Evolutionary conservation across 1,140 invertebrate genomes (phyloP).

Genomic region (Chrysoperla carnea): DNA sequence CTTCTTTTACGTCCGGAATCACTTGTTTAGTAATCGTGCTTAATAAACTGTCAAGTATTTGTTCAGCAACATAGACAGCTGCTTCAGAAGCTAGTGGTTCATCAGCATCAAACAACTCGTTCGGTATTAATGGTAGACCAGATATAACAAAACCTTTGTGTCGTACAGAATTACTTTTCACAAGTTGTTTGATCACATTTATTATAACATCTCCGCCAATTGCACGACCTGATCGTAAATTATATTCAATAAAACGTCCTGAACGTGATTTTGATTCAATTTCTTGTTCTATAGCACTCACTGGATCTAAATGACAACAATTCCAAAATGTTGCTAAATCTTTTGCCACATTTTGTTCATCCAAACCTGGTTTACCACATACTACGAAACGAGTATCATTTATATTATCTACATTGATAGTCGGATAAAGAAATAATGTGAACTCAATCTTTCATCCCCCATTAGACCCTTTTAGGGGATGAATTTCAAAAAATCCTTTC

Average conservation of each 20-base stretch:
- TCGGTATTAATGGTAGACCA: slow-evolving; percentile 33
- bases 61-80: background rate
- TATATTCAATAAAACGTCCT: slow-evolving; percentile 30
- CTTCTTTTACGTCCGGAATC: slow-evolving; percentile 11
- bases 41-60: background rate
- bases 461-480: no score
- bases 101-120: slow-evolving; percentile 15
- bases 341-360: slow-evolving; percentile 26
- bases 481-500: no score
- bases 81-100: slow-evolving; percentile 8
- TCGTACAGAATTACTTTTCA: slow-evolving; percentile 24
- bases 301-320: slow-evolving; percentile 34
- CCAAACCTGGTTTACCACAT: slow-evolving; percentile 34
- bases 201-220: slow-evolving; percentile 26
- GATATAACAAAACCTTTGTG: slow-evolving; percentile 38
- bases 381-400: slow-evolving; percentile 22
- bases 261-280: slow-evolving; percentile 25
- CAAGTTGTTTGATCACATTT: slow-evolving; percentile 25
- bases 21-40: slow-evolving; percentile 5
- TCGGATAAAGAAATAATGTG: no score
- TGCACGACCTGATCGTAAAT: slow-evolving; percentile 27
- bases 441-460: no score
- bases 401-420: no score
- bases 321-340: slow-evolving; percentile 30
- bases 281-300: slow-evolving; percentile 29